Evolutionary conservation across 2,888 invertebrate species (phyloP).

Genomic region (Aspidiotus destructor): DNA sequence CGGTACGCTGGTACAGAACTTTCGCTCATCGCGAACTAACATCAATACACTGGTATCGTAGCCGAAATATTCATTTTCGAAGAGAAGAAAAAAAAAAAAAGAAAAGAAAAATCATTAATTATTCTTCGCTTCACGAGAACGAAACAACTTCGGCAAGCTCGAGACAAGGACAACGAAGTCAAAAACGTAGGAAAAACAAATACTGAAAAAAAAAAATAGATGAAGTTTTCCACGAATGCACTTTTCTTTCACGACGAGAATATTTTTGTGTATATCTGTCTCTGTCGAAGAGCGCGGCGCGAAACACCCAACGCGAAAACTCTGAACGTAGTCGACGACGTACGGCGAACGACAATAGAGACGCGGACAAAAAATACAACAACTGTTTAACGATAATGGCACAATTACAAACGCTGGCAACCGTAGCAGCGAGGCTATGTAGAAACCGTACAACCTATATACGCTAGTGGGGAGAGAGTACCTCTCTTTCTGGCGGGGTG

Average conservation of each 20-base stretch:
- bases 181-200: background rate
- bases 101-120: conserved; percentile 4
- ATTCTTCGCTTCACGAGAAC: too few relatives aligned
- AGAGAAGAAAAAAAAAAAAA: background rate
- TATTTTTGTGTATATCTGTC: background rate
- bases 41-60: too few relatives aligned
- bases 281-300: conserved; percentile 8
- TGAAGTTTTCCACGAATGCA: conserved; percentile 13
- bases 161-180: background rate
- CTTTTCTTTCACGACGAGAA: conserved; percentile 1
- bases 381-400: conserved; percentile 32
- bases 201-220: background rate
- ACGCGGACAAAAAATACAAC: conserved; percentile 21
- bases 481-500: background rate
- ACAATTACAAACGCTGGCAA: conserved; percentile 33
- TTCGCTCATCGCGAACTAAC: background rate
- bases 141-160: background rate
- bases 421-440: conserved; percentile 29
- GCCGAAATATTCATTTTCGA: too few relatives aligned
- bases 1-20: background rate
- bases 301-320: conserved; percentile 17
- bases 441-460: conserved; percentile 29
- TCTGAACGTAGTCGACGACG: conserved; percentile 21
- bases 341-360: conserved; percentile 14
- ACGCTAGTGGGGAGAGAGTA: background rate